phyloP scores from a whole-genome alignment of 1,140 invertebrate genomes.

The Drosophila mojavensis region DNA sequence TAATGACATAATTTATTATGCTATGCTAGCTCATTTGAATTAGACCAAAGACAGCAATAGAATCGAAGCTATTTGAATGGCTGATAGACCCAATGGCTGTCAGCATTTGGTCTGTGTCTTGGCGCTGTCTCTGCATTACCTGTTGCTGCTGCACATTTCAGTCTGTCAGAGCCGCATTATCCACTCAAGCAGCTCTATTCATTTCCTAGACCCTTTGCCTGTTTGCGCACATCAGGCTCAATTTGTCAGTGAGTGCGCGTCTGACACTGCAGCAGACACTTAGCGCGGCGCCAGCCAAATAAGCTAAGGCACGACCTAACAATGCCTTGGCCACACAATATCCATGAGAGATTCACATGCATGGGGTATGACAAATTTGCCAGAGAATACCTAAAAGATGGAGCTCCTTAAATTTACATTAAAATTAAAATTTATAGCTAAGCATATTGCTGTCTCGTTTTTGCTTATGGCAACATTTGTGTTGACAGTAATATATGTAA shows the following conservation, averaged over 20 bases:
- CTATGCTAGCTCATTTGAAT: too few species aligned
- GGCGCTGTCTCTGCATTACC: constrained; percentile 4
- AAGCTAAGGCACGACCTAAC: constrained; percentile 33
- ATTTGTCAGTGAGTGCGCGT: constrained; percentile 53
- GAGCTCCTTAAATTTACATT: too few species aligned
- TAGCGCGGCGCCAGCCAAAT: constrained; percentile 27
- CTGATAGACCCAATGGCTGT: too few species aligned
- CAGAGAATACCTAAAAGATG: too few species aligned
- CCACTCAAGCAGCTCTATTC: constrained; percentile 45
- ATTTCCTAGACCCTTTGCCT: constrained; percentile 44
- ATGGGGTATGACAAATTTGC: not conserved
- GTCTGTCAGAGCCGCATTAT: not conserved
- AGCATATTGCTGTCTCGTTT: not conserved
- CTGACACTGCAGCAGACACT: constrained; percentile 52
- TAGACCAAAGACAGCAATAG: too few species aligned
- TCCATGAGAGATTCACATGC: not conserved
- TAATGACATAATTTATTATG: not conserved
- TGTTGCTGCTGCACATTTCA: constrained; percentile 22
- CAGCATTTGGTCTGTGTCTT: not conserved
- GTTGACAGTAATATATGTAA: too few species aligned
- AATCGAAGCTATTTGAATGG: not conserved
- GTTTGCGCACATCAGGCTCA: constrained; percentile 44
- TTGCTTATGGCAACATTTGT: too few species aligned
- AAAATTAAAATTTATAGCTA: too few species aligned
- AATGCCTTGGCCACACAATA: constrained; percentile 18